Conservation (phyloP, 2,113 vertebrate species). For the Cichladusa arquata region DNA sequence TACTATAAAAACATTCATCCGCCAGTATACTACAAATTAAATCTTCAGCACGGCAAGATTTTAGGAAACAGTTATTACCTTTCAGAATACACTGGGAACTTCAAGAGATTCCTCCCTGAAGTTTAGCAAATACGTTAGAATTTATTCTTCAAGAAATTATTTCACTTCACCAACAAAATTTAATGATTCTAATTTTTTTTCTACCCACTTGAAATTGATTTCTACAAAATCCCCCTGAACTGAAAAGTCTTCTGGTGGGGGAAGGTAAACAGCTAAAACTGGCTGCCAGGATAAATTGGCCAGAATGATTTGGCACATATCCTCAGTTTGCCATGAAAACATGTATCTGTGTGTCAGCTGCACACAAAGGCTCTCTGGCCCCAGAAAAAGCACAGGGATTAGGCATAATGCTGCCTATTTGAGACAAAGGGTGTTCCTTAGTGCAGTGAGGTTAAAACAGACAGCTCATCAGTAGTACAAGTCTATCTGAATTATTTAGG, state of each 20-base stretch:
- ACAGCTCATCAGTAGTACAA: not conserved
- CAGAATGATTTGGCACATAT: not conserved
- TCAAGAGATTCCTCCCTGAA: not conserved
- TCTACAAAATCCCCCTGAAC: not conserved
- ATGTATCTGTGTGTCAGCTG: not conserved
- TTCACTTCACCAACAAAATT: not conserved
- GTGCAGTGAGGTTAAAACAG: not conserved
- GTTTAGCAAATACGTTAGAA: not conserved
- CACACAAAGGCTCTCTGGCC: conserved; percentile 18
- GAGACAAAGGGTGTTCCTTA: conserved; percentile 21
- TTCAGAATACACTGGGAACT: not conserved
- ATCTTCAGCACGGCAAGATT: not conserved
- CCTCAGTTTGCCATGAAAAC: conserved; percentile 13
- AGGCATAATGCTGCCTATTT: conserved; percentile 17
- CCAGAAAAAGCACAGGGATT: conserved; percentile 8
- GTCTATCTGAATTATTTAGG: conserved; percentile 24
- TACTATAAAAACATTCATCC: not conserved
- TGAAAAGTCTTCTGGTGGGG: not conserved
- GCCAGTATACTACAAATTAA: not conserved
- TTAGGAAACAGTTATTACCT: not conserved
- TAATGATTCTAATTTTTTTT: not conserved
- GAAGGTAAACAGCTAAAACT: not conserved
- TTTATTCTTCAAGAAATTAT: not conserved
- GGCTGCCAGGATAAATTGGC: not conserved
- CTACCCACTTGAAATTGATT: not conserved